Percentiles rank a stretch among this genome's conserved stretches.
Evolutionary conservation across 2,113 vertebrate species (phyloP).

Genomic region (Lota lota): DNA sequence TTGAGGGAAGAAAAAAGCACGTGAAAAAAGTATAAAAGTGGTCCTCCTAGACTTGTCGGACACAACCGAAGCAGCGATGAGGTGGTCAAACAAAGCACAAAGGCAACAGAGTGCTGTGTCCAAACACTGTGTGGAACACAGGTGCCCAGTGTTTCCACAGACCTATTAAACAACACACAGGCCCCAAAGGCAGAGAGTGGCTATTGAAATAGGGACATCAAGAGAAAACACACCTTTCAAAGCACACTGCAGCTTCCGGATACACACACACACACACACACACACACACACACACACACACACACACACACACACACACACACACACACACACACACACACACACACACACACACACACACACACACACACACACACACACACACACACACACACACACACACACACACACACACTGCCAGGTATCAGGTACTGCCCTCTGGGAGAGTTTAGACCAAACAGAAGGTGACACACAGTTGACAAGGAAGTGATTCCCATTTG

Average conservation of each 20-base stretch:
- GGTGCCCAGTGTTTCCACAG: slow-evolving; percentile 61
- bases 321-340: slow-evolving; percentile 15
- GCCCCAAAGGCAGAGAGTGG: slow-evolving; percentile 71
- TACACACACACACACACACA: slow-evolving; percentile 36
- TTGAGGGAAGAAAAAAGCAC: too few relatives aligned
- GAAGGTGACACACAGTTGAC: slow-evolving; percentile 35
- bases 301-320: slow-evolving; percentile 38
- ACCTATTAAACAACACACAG: slow-evolving; percentile 67
- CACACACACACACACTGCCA: slow-evolving; percentile 8
- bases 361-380: too few relatives aligned
- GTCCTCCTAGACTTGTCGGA: too few relatives aligned
- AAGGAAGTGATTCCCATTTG: slow-evolving; percentile 20
- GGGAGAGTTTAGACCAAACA: slow-evolving; percentile 56
- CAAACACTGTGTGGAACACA: slow-evolving; percentile 50
- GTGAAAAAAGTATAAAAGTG: too few relatives aligned
- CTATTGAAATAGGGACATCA: slow-evolving; percentile 74
- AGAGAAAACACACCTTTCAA: slow-evolving; percentile 71
- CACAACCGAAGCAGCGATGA: too few relatives aligned
- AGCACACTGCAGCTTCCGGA: slow-evolving; percentile 40
- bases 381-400: too few relatives aligned
- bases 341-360: slow-evolving; percentile 18
- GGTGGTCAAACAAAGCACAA: slow-evolving; percentile 39
- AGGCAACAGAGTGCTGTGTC: slow-evolving; percentile 58
- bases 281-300: slow-evolving; percentile 39
- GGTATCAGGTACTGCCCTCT: slow-evolving; percentile 73